Percentiles rank a stretch among this genome's conserved stretches.
Evolutionary conservation across 2,113 vertebrate species (phyloP).

Genomic region (Oncorhynchus gorbuscha): DNA sequence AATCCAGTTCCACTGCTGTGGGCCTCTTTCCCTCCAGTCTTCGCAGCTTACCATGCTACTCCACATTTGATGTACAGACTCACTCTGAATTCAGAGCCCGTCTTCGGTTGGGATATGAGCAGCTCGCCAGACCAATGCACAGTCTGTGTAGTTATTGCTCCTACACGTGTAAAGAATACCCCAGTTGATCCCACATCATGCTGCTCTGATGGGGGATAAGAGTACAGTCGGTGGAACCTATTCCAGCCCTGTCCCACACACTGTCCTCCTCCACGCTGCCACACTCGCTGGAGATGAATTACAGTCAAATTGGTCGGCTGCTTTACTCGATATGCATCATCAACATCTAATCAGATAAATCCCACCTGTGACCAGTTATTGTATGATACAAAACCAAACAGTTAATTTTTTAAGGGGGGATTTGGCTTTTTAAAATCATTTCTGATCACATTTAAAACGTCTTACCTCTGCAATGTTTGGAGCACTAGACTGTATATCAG

Average conservation of each 20-base stretch:
- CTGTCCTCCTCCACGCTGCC: conserved; percentile 21
- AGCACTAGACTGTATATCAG: conserved; percentile 44
- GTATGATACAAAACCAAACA: conserved; percentile 60
- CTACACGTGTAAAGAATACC: conserved; percentile 19
- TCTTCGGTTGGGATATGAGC: conserved; percentile 26
- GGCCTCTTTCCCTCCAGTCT: conserved; percentile 33
- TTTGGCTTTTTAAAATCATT: conserved; percentile 8
- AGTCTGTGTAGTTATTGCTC: background rate
- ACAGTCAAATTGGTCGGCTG: conserved; percentile 51
- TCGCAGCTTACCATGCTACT: conserved; percentile 61
- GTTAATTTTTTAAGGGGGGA: conserved; percentile 44
- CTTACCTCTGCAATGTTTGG: conserved; percentile 38
- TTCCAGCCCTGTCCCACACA: conserved; percentile 27
- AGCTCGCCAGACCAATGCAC: background rate
- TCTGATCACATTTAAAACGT: conserved; percentile 38
- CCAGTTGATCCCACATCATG: conserved; percentile 15
- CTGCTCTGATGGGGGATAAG: background rate
- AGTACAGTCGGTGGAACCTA: conserved; percentile 21
- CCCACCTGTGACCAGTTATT: conserved; percentile 64
- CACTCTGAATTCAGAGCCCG: conserved; percentile 2
- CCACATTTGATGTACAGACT: conserved; percentile 53
- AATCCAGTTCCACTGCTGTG: conserved; percentile 60
- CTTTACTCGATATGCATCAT: conserved; percentile 60
- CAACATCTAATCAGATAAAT: conserved; percentile 64
- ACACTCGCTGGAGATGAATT: conserved; percentile 64